Base-by-base conservation (phyloP, 2,888 invertebrate genomes). In the Meandrusa payeni region DNA sequence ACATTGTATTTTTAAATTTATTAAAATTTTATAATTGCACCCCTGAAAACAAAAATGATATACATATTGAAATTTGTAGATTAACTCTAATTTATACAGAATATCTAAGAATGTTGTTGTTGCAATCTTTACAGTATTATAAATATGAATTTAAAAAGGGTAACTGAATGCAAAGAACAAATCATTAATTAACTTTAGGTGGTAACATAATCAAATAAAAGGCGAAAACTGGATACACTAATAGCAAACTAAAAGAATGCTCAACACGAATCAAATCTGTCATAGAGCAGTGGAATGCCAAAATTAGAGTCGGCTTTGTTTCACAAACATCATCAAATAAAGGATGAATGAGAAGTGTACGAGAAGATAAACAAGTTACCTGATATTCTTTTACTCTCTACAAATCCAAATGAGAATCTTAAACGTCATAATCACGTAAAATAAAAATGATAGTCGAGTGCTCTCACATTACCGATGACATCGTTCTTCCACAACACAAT, bases 391-490 rank as follows among this genome's bases (percentile, higher is more conserved):
- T 80, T 67, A 80, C 63, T 69, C 64, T 65, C 64, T 62, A 61
- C 54, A 61, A 64, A 64, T 72, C 66, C 69, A 60, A 76, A 70
- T 68, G 54, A 52, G 62, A 72, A 65, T 64, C 64, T 68, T 62
- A 76, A 69, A 77, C 72, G 75, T 78, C 80, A 75, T 78, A 78
- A 63, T 82, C 73, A 56, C 69, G 67, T 72, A 77, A 79, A 81
- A 77, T 81, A 75, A 70, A 75, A 78, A 74, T 71, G 73, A 65
- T 76, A 63, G 72, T 65, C 54, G 63, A 74, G 69, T 76, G 80
- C 86, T 83, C 87, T 87, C 87, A 87, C 87, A 87, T 86, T 85
- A 85, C 85, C 80, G 74, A 82, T 85, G 86, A 85, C 86, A 83
- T 83, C 76, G 81, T 79, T 79, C 70, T 69, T 61, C 54, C 58